Evolutionary conservation across 2,888 invertebrate species (phyloP), one percentile per base, ranked within the genome.

Genomic region (Nezara viridula): DNA sequence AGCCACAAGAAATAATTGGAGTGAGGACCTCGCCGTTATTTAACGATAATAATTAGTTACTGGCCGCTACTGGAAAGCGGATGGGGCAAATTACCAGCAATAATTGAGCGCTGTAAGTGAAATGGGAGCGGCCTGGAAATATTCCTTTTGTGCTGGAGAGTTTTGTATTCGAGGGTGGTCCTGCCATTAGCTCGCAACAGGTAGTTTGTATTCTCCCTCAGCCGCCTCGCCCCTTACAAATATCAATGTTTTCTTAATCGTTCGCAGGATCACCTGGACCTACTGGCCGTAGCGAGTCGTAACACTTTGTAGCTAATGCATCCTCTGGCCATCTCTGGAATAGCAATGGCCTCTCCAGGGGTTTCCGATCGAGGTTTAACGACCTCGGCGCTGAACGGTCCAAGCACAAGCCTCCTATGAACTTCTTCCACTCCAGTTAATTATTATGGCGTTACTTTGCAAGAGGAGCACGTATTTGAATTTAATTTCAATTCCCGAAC

Each of bases 221-320:
- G 66, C 19, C 37, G 24, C 37, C 32, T 37, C 9, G 19, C 0
- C 66, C 66, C 14, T 32, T 32, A 5, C 66, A 73, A 73, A 73
- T 73, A 73, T 73, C 66, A 73, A 73, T 73, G 66, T 73, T 73
- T 73, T 73, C 66, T 73, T 73, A 73, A 73, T 73, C 66, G 66
- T 37, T 73, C 9, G 37, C 19, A 37, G 37, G 19, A 73, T 73
- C 66, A 73, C 32, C 66, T 73, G 66, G 4, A 60, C 60, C 19
- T 19, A 6, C 66, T 2, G 19, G 19, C 32, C 27, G 37, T 73
- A 73, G 19, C 66, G 7, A 37, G 24, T 73, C 37, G 66, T 73
- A 73, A 32, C 37, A 73, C 66, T 73, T 73, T 73, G 66, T 73
- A 73, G 6, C 66, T 73, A 73, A 73, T 73, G 66, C 37, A 37